Conservation (phyloP, 2,888 invertebrate genomes). For the Drosophila niveifrons region DNA sequence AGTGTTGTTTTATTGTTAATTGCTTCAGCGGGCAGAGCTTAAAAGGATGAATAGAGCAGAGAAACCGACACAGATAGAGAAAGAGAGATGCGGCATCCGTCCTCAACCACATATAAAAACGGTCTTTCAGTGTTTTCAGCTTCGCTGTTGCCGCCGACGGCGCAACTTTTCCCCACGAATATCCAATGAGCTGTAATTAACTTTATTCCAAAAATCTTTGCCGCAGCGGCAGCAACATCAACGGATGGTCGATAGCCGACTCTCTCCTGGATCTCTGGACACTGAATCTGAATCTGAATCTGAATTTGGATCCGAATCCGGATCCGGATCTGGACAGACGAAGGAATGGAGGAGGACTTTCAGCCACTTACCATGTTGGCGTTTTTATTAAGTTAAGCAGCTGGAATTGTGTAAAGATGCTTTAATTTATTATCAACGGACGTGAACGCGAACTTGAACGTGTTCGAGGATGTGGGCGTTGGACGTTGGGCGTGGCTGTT, state of each 20-base stretch:
- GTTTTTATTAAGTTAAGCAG: slow-evolving; percentile 79
- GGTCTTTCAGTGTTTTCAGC: slow-evolving; percentile 14
- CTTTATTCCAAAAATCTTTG: slow-evolving; percentile 84
- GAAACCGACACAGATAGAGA: slow-evolving; percentile 2
- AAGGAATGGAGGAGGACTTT: neutral
- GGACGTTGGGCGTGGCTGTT: neutral
- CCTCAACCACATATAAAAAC: slow-evolving; percentile 1
- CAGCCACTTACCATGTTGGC: slow-evolving; percentile 41
- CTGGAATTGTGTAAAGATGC: slow-evolving; percentile 69
- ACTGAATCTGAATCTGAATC: slow-evolving; percentile 6
- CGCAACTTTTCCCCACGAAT: slow-evolving; percentile 51
- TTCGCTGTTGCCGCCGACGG: slow-evolving; percentile 21
- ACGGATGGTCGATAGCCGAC: slow-evolving; percentile 38
- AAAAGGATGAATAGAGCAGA: neutral
- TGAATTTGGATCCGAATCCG: neutral
- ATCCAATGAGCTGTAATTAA: slow-evolving; percentile 83
- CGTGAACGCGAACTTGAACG: slow-evolving; percentile 20
- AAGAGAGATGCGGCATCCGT: slow-evolving; percentile 7
- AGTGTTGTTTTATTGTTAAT: slow-evolving; percentile 82
- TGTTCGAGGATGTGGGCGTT: slow-evolving; percentile 1
- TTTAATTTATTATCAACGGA: slow-evolving; percentile 65
- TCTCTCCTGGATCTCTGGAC: slow-evolving; percentile 9
- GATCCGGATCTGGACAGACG: neutral
- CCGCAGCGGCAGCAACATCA: slow-evolving; percentile 50
- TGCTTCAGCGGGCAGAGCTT: slow-evolving; percentile 49